phyloP scores from a whole-genome alignment of 2,113 vertebrate genomes.

The Benitochromis conjunctus region DNA sequence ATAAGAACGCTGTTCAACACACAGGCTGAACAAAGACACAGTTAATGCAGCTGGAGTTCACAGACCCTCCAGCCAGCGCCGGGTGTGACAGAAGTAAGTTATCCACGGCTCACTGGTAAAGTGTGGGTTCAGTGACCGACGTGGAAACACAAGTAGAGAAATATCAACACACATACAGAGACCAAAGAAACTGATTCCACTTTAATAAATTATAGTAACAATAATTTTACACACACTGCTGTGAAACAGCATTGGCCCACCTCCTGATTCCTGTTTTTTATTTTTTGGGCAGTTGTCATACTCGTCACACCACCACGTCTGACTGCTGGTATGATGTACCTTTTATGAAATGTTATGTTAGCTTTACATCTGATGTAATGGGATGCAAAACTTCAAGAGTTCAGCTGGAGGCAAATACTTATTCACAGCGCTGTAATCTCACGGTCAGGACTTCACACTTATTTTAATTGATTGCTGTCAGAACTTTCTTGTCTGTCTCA shows the following conservation, averaged over 20 bases:
- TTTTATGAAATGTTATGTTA: background rate
- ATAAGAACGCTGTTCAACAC: constrained; percentile 19
- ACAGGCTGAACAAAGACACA: background rate
- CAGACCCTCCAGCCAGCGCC: background rate
- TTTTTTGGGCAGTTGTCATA: background rate
- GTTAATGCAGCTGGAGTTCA: background rate
- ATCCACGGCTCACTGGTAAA: background rate
- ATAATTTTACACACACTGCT: background rate
- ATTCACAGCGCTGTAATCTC: background rate
- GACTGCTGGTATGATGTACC: background rate
- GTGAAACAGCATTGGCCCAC: background rate
- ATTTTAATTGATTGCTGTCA: background rate
- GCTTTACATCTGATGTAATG: background rate
- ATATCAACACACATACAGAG: background rate
- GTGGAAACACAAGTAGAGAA: background rate
- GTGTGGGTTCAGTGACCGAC: background rate
- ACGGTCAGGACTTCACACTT: background rate
- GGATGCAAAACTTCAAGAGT: background rate
- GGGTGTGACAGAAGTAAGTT: background rate
- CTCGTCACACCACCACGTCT: background rate
- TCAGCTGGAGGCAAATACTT: background rate
- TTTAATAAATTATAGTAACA: background rate
- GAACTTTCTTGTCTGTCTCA: background rate
- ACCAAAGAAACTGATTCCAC: background rate
- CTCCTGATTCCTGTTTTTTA: background rate